Evolutionary conservation across 2,888 invertebrate genomes (phyloP).

Genomic region (Digitonthophagus gazella): DNA sequence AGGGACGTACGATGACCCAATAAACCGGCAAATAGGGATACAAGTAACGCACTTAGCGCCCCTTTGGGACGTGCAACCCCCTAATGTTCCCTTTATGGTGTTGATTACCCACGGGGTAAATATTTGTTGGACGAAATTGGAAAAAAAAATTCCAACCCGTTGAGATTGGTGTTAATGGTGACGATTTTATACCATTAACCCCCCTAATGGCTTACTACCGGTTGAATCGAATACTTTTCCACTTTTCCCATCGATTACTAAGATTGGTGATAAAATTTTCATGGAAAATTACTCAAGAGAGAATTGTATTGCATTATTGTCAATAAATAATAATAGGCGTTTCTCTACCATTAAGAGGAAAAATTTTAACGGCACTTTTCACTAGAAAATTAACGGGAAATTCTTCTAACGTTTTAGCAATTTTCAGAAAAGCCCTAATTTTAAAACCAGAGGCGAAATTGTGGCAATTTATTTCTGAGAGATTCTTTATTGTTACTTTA

Average conservation of each 20-base stretch:
- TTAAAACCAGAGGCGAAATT: background rate
- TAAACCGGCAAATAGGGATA: slow-evolving; percentile 9
- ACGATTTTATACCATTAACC: background rate
- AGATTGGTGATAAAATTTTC: background rate
- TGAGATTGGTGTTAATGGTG: background rate
- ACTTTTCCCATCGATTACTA: background rate
- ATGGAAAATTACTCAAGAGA: background rate
- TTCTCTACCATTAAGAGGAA: background rate
- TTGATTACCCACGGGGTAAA: background rate
- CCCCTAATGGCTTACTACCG: background rate
- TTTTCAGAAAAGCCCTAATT: background rate
- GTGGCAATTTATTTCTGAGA: background rate
- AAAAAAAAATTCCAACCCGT: too few relatives aligned
- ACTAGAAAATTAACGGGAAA: background rate
- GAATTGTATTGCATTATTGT: background rate
- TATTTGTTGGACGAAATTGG: background rate
- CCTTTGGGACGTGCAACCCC: background rate
- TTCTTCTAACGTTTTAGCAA: background rate
- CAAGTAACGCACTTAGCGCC: background rate
- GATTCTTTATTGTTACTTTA: background rate
- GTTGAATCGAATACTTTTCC: too few relatives aligned
- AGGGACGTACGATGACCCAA: slow-evolving; percentile 4
- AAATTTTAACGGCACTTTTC: background rate
- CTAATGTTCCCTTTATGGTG: background rate
- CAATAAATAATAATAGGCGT: background rate